Evolutionary conservation across 2,113 vertebrate species (phyloP).

Genomic region (Piaya cayana): DNA sequence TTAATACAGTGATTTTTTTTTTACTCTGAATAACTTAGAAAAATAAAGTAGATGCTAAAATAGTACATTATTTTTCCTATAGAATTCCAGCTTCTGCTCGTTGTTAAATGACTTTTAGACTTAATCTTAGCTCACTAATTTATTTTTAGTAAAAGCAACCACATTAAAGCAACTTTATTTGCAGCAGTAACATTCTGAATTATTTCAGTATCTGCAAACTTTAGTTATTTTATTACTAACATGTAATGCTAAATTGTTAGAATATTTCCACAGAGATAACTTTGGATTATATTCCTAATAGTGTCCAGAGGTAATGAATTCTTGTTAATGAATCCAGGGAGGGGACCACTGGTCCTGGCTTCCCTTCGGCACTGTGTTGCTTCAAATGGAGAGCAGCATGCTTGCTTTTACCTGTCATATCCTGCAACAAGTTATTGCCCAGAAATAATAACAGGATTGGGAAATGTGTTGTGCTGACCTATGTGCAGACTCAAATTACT

Average conservation of each 20-base stretch:
- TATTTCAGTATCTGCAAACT: background rate
- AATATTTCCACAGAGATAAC: background rate
- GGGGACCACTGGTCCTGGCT: fast-evolving
- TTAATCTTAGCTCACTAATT: background rate
- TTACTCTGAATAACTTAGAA: background rate
- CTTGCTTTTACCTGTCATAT: background rate
- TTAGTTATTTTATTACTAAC: background rate
- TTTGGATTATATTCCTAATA: fast-evolving
- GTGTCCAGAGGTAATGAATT: background rate
- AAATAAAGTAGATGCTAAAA: background rate
- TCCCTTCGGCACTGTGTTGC: fast-evolving
- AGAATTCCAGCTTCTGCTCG: background rate
- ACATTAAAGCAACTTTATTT: background rate
- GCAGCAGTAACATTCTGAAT: background rate
- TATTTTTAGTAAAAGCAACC: background rate
- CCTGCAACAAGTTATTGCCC: background rate
- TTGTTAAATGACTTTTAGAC: background rate
- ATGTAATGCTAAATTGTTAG: background rate
- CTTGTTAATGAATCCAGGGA: background rate
- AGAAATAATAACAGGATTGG: fast-evolving
- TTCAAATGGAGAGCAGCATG: background rate
- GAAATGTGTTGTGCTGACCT: fast-evolving
- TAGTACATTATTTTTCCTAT: background rate
- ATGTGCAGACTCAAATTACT: fast-evolving
- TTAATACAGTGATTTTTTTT: background rate